Evolutionary conservation across 2,113 vertebrate species (phyloP), one percentile per base, ranked within the genome.

Genomic region (Recurvirostra avosetta): DNA sequence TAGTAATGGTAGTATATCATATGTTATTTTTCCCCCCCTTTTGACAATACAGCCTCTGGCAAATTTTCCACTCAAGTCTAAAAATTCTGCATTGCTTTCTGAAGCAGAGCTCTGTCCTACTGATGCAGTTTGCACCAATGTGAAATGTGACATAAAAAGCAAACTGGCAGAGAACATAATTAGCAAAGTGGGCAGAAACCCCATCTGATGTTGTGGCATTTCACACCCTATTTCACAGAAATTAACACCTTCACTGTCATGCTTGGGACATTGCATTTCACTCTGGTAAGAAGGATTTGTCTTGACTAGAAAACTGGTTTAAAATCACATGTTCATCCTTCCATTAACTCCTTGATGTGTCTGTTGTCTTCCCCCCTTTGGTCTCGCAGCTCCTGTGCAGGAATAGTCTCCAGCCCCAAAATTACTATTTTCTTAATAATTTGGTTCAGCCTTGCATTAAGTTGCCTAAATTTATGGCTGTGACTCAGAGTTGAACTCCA

Each of bases 291-390:
- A 76, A 79, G 70, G 76, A 90, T 97, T 97, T 94, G 81, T 94
- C 84, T 97, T 65, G 52, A 74, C 70, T 65, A 58, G 85, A 77
- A 96, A 89, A 96, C 38, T 41, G 94, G 91, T 97, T 97, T 95
- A 90, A 96, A 94, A 87, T 95, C 93, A 45, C 40, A 5, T 59
- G 63, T 32, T 90, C 45, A 5, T 55, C 34, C 38, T 90, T 56
- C 78, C 61, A 67, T 81, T 58, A 82, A 43, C 50, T 67, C 41
- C 21, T 7, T 9, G 6, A 9, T 22, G 50, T 59, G 8, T 59
- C 49, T 14, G 12, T n/a, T 49, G 55, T 34, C 58, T 41, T 95
- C 59, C 85, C 55, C 80, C 63, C 30, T 62, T 13, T 20, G 55
- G 47, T 36, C 22, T 81, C 18, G 2, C 68, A 41, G 30, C 12